Evolutionary conservation across 1,140 invertebrate species (phyloP), one percentile per base, ranked within the genome.

Genomic region (Battus philenor): DNA sequence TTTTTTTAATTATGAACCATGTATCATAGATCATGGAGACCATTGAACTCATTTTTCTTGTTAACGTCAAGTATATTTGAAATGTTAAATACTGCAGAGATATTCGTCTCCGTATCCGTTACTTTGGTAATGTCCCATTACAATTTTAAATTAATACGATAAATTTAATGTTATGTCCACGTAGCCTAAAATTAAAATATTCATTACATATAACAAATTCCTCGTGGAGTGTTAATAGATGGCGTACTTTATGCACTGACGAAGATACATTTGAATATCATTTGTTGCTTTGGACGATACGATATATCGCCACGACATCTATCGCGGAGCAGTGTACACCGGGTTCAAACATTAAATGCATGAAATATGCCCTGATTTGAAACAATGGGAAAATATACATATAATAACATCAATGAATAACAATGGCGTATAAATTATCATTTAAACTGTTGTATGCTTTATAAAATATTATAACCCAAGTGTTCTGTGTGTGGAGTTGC

Each of bases 361-460:
- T 81, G 74, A 84, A 84, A 84, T 81, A 84, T 82, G 80, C 80
- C 81, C 80, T 82, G 80, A 84, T 84, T 81, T 84, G 75, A 81
- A 84, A 84, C 80, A 84, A 84, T 84, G 80, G 80, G 69, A 68
- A 83, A 84, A 84, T 84, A 81, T 84, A 84, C 80, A 84, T 81
- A 84, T 84, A 84, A 84, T 84, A 84, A 84, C 80, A 84, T 80
- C 77, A 82, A 84, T 84, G 78, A 84, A 84, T 84, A 84, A 84
- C 80, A 84, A 84, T 82, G 73, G 76, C 69, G 74, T 82, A 84
- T 84, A 84, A 84, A 84, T 84, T 84, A 84, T 84, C 76, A 82
- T 84, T 80, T 81, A 84, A 81, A 82, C 77, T 79, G 80, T 78
- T 78, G 71, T 80, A 78, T 78, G 81, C 79, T 84, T 84, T 80